Evolutionary conservation across 2,888 invertebrate genomes (phyloP).

Genomic region (Melanargia galathea): DNA sequence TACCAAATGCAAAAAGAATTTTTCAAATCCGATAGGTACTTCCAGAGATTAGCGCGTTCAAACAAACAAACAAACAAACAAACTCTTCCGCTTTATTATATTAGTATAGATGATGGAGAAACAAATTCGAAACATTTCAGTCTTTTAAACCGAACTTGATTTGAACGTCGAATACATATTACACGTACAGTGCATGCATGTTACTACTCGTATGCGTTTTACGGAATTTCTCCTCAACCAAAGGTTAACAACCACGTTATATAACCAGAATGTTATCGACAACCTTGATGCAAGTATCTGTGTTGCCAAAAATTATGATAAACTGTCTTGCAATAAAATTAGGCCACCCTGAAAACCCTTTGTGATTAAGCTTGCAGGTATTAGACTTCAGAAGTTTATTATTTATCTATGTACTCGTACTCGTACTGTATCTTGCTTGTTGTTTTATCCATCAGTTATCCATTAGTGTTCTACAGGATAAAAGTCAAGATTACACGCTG

Average conservation of each 20-base stretch:
- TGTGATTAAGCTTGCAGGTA: too few species aligned
- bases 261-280: slow-evolving; percentile 9
- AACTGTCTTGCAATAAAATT: not conserved
- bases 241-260: slow-evolving; percentile 20
- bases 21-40: too few species aligned
- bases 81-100: too few species aligned
- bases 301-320: not conserved
- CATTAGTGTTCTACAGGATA: too few species aligned
- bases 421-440: too few species aligned
- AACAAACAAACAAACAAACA: too few species aligned
- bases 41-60: too few species aligned
- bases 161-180: slow-evolving; percentile 1
- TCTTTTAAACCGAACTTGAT: slow-evolving; percentile 3
- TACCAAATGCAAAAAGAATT: too few species aligned
- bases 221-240: slow-evolving; percentile 15
- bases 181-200: not conserved
- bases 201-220: not conserved
- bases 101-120: not conserved
- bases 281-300: slow-evolving; percentile 9
- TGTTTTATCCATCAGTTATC: too few species aligned
- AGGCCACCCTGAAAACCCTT: not conserved
- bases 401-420: too few species aligned
- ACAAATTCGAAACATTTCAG: not conserved
- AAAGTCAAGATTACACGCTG: not conserved
- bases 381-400: too few species aligned